Conservation (phyloP, 2,888 invertebrate species). For the Meteorus cinctellus region DNA sequence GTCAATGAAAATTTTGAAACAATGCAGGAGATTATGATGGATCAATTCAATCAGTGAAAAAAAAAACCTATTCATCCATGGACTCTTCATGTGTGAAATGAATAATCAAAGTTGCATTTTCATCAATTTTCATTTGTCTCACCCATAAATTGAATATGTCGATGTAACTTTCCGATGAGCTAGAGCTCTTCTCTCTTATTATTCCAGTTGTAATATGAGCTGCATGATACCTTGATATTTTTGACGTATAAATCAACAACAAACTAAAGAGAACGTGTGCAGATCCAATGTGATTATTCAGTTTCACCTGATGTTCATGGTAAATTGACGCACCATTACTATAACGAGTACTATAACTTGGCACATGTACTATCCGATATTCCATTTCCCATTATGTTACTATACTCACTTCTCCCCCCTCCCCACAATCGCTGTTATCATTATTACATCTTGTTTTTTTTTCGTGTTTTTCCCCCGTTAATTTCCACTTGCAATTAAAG, state of each 20-base stretch:
- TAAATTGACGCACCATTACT: too few relatives aligned
- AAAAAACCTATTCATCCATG: not conserved
- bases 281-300: not conserved
- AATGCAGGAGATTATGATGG: not conserved
- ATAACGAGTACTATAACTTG: too few relatives aligned
- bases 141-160: not conserved
- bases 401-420: not conserved
- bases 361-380: too few relatives aligned
- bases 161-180: not conserved
- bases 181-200: not conserved
- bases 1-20: not conserved
- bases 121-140: not conserved
- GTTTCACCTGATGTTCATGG: too few relatives aligned
- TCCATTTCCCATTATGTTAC: too few relatives aligned
- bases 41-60: not conserved
- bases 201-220: not conserved
- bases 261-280: not conserved
- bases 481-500: constrained; percentile 36
- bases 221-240: not conserved
- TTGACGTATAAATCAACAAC: not conserved
- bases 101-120: not conserved
- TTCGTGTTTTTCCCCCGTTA: constrained; percentile 5
- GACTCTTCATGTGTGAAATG: not conserved
- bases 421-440: not conserved
- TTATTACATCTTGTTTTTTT: not conserved